Conservation (phyloP, 2,113 vertebrate genomes). For the Platichthys stellatus region DNA sequence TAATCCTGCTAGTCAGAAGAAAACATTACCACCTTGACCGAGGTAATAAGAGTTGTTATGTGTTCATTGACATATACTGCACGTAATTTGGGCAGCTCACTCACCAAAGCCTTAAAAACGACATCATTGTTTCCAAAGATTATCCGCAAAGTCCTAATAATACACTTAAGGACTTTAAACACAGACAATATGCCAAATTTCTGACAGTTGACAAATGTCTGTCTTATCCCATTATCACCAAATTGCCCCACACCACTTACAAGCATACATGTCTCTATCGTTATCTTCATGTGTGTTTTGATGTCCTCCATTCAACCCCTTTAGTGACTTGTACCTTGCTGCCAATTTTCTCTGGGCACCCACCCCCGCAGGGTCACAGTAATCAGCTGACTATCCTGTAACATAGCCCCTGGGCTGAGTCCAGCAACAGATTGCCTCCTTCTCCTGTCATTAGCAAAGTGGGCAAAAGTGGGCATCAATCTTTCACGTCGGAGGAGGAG, state of each 20-base stretch:
- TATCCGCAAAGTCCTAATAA: background rate
- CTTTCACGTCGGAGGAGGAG: slow-evolving; percentile 75
- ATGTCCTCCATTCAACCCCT: slow-evolving; percentile 21
- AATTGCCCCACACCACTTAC: background rate
- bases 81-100: too few relatives aligned
- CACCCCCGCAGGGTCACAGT: slow-evolving; percentile 40
- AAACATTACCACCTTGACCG: too few relatives aligned
- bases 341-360: slow-evolving; percentile 26
- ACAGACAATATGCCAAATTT: too few relatives aligned
- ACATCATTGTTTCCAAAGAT: background rate
- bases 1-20: too few relatives aligned
- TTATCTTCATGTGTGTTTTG: background rate
- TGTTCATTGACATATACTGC: background rate
- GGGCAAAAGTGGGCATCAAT: slow-evolving; percentile 75
- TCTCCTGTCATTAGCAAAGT: slow-evolving; percentile 74
- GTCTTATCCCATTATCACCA: background rate
- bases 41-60: too few relatives aligned
- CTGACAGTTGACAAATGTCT: background rate
- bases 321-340: slow-evolving; percentile 2
- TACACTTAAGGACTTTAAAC: too few relatives aligned
- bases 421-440: slow-evolving; percentile 60
- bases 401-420: slow-evolving; percentile 52
- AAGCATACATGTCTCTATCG: background rate
- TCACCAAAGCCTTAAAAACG: background rate
- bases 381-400: slow-evolving; percentile 67